Evolutionary conservation across 2,113 vertebrate genomes (phyloP).

Genomic region (Formicarius rufipectus): DNA sequence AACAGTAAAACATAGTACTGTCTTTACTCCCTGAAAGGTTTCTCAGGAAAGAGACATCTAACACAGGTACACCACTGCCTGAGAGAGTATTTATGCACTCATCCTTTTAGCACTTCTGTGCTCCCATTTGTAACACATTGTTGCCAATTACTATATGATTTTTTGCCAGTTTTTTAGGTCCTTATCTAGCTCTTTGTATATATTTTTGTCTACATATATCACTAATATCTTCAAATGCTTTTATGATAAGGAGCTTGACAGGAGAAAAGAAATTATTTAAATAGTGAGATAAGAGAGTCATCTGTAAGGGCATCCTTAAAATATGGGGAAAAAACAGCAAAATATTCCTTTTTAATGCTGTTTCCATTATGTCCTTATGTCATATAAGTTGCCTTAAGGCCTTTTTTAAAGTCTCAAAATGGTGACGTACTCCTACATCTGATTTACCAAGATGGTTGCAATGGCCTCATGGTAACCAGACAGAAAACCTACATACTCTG

Average conservation of each 20-base stretch:
- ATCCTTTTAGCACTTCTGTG: neutral
- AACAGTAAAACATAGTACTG: no score
- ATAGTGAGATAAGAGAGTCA: neutral
- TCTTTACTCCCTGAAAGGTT: no score
- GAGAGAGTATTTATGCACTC: neutral
- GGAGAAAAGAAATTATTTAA: neutral
- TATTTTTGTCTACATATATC: neutral
- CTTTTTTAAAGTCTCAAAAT: neutral
- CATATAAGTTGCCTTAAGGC: fast-evolving
- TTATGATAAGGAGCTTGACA: neutral
- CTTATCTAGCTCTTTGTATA: neutral
- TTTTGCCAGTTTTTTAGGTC: neutral
- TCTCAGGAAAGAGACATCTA: neutral
- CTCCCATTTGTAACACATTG: neutral
- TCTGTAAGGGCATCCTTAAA: neutral
- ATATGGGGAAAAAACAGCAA: neutral
- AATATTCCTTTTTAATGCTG: neutral
- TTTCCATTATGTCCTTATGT: neutral
- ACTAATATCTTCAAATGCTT: neutral
- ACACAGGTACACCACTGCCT: neutral
- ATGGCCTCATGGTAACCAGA: neutral
- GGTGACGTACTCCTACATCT: neutral
- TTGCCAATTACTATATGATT: neutral
- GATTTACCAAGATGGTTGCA: neutral
- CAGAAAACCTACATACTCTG: neutral